A percentile compares a stretch with the other conserved stretches of the same genome.
phyloP scores from a whole-genome alignment of 2,888 invertebrate genomes.

The Macroteleia sp. region DNA sequence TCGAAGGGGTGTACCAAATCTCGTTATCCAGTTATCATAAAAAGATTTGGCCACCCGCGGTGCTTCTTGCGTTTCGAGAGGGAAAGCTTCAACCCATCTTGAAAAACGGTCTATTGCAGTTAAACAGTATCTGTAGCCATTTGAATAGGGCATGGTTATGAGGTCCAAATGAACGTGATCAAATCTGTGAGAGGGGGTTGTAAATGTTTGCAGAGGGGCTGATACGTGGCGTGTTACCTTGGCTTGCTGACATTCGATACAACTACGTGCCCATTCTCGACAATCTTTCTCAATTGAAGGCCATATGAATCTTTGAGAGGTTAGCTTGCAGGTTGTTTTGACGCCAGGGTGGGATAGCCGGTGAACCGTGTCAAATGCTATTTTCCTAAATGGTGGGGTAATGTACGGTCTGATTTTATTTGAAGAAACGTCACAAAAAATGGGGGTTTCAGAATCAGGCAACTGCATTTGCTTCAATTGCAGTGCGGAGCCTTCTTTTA shows the following conservation, averaged over 20 bases:
- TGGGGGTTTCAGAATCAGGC: too few relatives aligned
- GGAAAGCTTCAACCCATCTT: conserved; percentile 67
- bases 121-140: background rate
- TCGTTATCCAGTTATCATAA: conserved; percentile 48
- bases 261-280: too few relatives aligned
- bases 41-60: conserved; percentile 54
- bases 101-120: conserved; percentile 52
- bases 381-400: too few relatives aligned
- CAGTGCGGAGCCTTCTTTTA: too few relatives aligned
- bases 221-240: too few relatives aligned
- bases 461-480: too few relatives aligned
- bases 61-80: background rate
- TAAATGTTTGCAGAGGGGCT: too few relatives aligned
- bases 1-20: conserved; percentile 55
- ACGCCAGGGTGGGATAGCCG: background rate
- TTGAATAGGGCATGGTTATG: conserved; percentile 43
- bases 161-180: conserved; percentile 76
- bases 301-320: too few relatives aligned
- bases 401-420: too few relatives aligned
- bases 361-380: background rate
- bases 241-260: too few relatives aligned
- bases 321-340: background rate
- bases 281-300: too few relatives aligned
- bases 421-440: conserved; percentile 49
- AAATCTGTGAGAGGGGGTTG: conserved; percentile 64